These are phyloP conservation scores for Rhabdophis nuchalis DNA, from an alignment of 2,797 vertebrate species.

Conservation along the genomic window DNA sequence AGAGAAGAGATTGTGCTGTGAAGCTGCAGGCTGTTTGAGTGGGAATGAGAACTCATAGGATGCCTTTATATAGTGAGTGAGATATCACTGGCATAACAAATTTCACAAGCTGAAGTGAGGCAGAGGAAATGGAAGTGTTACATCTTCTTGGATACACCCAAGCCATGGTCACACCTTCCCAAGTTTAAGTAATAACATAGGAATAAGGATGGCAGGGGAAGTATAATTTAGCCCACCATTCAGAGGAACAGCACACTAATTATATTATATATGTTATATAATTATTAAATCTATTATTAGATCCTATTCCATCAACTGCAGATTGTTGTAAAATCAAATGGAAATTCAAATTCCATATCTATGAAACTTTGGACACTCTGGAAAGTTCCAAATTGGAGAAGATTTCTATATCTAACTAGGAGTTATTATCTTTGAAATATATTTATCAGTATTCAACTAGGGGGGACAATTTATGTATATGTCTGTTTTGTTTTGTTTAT, in stretches of 20 bases:
- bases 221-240: neutral
- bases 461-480: neutral
- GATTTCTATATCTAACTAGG: neutral
- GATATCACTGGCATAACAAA: constrained; percentile 67
- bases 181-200: constrained; percentile 46
- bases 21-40: constrained; percentile 44
- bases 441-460: neutral
- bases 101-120: constrained; percentile 72
- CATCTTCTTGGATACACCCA: constrained; percentile 72
- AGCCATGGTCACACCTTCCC: constrained; percentile 75
- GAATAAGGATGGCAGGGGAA: neutral
- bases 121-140: constrained; percentile 76
- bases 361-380: neutral
- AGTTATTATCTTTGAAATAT: neutral
- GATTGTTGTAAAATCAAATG: neutral
- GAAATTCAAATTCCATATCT: neutral
- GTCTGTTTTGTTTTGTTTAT: neutral
- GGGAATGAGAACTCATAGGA: neutral
- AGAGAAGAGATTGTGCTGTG: constrained; percentile 28
- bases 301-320: neutral
- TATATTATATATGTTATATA: neutral
- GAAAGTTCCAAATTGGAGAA: neutral
- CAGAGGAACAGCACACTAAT: neutral
- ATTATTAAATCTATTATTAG: neutral
- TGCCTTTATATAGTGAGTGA: constrained; percentile 61